Evolutionary conservation across 2,888 invertebrate genomes (phyloP), one percentile per base, ranked within the genome.

Genomic region (Drosophila rubida): DNA sequence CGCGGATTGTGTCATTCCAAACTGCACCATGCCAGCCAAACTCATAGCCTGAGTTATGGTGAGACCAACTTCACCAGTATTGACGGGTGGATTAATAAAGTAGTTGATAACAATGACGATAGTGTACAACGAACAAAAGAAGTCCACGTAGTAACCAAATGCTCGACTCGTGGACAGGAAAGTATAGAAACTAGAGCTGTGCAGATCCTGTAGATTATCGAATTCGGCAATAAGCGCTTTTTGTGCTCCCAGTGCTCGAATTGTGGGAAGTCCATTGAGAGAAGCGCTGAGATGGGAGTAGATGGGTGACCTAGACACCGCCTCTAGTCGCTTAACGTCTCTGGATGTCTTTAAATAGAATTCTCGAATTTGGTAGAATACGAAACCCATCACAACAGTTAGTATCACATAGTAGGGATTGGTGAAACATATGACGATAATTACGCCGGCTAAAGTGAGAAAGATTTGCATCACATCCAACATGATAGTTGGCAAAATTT

Each of bases 1-100:
- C 0, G 97, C 96, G 78, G 97, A 97, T 91, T 98, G 98, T 2
- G 98, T 93, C 95, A 98, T 97, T 22, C 97, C 97, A 96, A 97
- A 98, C 45, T 92, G 92, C 0, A 92, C 92, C 91, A 92, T 92
- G 11, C 96, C 96, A 0, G 95, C 95, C 57, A 96, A 93, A 0
- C 94, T 94, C 91, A 96, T 95, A 16, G 95, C 95, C 88, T 96
- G 96, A 0, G 96, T 96, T 54, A 96, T 95, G 9, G 96, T 96
- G 51, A 96, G 90, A 13, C 96, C 96, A 4, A 96, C 95, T 84
- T 95, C 94, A 23, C 96, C 96, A 11, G 95, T 95, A 70, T 93
- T 92, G 93, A 93, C 93, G 90, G 92, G 93, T 37, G 94, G 94
- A 51, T 95, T 92, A 0, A 96, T 91, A 48, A 98, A 94, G 91